phyloP scores from a whole-genome alignment of 1,140 invertebrate genomes.

The Polypedilum vanderplanki region DNA sequence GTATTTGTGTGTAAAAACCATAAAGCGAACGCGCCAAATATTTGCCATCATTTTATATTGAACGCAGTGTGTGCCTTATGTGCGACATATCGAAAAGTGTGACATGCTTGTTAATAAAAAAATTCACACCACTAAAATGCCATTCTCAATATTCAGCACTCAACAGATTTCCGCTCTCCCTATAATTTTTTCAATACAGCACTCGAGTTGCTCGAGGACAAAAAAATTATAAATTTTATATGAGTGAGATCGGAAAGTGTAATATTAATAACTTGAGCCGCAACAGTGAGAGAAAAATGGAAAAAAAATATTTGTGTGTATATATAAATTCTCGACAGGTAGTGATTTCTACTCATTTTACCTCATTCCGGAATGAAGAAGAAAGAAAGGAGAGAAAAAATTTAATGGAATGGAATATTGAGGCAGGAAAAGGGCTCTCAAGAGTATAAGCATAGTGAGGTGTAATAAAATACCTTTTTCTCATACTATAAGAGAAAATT shows the following conservation, averaged over 20 bases:
- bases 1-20: background rate
- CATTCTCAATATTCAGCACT: background rate
- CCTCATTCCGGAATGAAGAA: background rate
- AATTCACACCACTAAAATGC: slow-evolving; percentile 1
- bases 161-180: background rate
- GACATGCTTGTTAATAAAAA: slow-evolving; percentile 14
- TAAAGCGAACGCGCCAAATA: background rate
- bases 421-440: background rate
- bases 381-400: too few relatives aligned
- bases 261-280: background rate
- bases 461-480: slow-evolving; percentile 14
- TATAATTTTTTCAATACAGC: background rate
- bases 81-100: background rate
- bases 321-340: slow-evolving; percentile 6
- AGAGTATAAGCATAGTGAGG: background rate
- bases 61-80: slow-evolving; percentile 3
- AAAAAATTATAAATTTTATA: background rate
- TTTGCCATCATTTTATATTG: slow-evolving; percentile 13
- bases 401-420: slow-evolving; percentile 14
- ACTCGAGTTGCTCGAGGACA: background rate
- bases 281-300: background rate
- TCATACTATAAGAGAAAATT: background rate
- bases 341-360: background rate
- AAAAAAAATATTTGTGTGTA: background rate
- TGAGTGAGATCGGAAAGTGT: background rate